Conservation (phyloP, 2,888 invertebrate species). For the Metopia argyrocephala region DNA sequence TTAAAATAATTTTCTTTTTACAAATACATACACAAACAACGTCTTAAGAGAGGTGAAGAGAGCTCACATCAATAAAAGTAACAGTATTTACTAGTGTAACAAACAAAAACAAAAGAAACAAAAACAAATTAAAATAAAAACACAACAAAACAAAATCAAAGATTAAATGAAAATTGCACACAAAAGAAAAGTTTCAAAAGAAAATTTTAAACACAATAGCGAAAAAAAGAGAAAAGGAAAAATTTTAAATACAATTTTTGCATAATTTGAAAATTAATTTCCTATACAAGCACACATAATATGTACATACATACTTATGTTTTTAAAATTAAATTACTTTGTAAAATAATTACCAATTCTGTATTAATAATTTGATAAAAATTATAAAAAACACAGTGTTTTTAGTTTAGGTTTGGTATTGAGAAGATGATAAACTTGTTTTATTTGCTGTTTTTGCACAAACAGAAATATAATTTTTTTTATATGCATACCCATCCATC, state of each 20-base stretch:
- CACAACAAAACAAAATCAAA: conserved; percentile 5
- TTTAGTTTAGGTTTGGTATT: too few species aligned
- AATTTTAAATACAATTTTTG: too few species aligned
- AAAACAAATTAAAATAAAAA: conserved; percentile 1
- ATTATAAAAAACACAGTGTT: too few species aligned
- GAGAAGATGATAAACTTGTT: background rate
- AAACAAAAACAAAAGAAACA: conserved; percentile 24
- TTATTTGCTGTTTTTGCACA: background rate
- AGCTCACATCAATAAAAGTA: conserved; percentile 24
- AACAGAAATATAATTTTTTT: background rate
- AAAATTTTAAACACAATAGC: too few species aligned
- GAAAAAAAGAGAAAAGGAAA: too few species aligned
- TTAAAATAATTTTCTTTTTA: background rate
- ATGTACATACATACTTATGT: background rate
- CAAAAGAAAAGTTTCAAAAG: background rate
- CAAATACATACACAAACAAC: background rate
- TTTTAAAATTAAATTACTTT: background rate
- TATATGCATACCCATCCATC: background rate
- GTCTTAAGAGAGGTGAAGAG: background rate
- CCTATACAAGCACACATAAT: background rate
- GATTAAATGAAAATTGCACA: background rate
- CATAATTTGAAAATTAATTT: background rate
- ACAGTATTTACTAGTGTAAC: conserved; percentile 39
- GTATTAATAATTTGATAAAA: too few species aligned
- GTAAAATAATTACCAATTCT: background rate